These are phyloP conservation scores for Euzophera pinguis DNA, from an alignment of 2,888 invertebrate genomes.

Conservation along the genomic window DNA sequence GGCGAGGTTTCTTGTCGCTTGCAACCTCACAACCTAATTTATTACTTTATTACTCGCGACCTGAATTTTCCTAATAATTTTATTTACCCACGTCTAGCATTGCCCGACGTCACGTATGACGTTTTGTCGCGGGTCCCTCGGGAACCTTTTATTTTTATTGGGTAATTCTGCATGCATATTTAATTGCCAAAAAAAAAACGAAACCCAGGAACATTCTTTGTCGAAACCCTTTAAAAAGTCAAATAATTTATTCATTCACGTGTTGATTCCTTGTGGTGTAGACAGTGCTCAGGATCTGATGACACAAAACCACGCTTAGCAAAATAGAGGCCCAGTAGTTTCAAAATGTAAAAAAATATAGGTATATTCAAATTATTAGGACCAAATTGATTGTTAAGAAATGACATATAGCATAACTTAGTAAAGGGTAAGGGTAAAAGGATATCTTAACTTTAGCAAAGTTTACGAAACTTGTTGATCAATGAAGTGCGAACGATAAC, in stretches of 20 bases:
- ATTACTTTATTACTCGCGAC: slow-evolving; percentile 46
- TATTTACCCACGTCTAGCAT: slow-evolving; percentile 7
- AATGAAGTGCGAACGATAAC: slow-evolving; percentile 8
- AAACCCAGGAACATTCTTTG: no score
- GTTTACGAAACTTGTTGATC: slow-evolving; percentile 10
- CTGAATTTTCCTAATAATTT: slow-evolving; percentile 41
- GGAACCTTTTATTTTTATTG: neutral
- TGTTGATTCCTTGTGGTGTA: no score
- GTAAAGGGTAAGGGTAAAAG: neutral
- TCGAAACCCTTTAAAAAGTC: no score
- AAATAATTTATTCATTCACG: no score
- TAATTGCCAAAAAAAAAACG: neutral
- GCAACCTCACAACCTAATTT: slow-evolving; percentile 39
- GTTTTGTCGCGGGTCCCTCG: neutral
- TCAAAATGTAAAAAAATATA: no score
- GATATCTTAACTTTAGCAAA: slow-evolving; percentile 1
- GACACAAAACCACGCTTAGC: no score
- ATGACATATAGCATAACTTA: neutral
- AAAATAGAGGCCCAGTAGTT: no score
- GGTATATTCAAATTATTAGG: no score
- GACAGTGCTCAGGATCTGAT: no score
- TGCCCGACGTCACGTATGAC: neutral
- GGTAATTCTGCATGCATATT: neutral
- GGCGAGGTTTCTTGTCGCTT: slow-evolving; percentile 46
- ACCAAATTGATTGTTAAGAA: no score